phyloP scores from a whole-genome alignment of 2,888 invertebrate species.

The Plagodis dolabraria region DNA sequence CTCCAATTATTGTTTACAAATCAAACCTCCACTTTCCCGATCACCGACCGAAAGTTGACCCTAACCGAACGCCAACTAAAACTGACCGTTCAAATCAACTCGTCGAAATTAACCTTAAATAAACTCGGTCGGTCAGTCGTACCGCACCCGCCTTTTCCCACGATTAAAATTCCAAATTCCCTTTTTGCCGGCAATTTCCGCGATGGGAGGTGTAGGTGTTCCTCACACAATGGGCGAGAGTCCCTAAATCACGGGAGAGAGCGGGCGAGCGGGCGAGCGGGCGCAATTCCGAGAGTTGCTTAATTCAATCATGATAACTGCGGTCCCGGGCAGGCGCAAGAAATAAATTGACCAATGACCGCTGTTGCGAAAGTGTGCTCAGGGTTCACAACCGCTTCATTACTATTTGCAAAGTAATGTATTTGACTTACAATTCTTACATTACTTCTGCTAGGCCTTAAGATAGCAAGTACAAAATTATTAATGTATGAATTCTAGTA shows the following conservation, averaged over 20 bases:
- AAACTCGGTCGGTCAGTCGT: conserved; percentile 52
- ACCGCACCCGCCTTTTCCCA: conserved; percentile 60
- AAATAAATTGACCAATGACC: conserved; percentile 83
- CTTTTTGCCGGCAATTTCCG: conserved; percentile 62
- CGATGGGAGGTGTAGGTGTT: conserved; percentile 38
- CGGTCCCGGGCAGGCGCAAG: conserved; percentile 65
- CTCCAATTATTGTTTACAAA: conserved; percentile 45
- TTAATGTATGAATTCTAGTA: too few relatives aligned
- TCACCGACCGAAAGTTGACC: conserved; percentile 44
- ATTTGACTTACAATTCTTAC: conserved; percentile 2
- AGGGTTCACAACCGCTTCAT: conserved; percentile 51
- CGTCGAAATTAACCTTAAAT: conserved; percentile 76
- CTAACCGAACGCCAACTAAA: conserved; percentile 57
- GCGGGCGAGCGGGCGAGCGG: conserved; percentile 27
- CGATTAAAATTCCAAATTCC: conserved; percentile 57
- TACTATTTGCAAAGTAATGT: too few relatives aligned
- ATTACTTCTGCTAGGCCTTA: too few relatives aligned
- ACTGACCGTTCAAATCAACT: conserved; percentile 65
- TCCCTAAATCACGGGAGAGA: conserved; percentile 65
- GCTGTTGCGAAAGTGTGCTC: conserved; percentile 50
- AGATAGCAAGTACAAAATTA: too few relatives aligned
- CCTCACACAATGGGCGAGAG: conserved; percentile 31
- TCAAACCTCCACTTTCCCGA: conserved; percentile 41
- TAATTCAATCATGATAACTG: conserved; percentile 85
- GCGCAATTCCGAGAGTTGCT: conserved; percentile 65